Base-by-base conservation (phyloP, 2,113 vertebrate species). In the Micronycteris hirsuta region DNA sequence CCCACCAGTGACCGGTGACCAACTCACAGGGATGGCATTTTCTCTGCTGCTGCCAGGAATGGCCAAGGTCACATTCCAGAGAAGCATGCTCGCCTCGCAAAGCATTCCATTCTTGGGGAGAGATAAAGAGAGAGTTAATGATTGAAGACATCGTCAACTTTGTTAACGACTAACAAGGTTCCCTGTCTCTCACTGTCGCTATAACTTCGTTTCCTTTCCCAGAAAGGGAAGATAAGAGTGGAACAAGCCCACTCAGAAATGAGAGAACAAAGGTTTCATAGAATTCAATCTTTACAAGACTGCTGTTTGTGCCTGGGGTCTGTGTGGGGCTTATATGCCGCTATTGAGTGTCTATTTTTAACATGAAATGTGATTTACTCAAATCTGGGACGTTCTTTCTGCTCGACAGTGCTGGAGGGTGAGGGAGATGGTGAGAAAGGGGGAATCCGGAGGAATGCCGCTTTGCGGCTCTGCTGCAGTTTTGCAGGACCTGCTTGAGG, bases 11-110 rank as follows among this genome's bases (percentile, higher is more conserved):
- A 89, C 36, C 73, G 26, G 38, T 94, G 94, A 92, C 96, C 28
- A 26, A 4, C 89, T 98, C 97, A 96, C 41, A 63, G 70, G 93
- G 91, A 86, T 96, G 96, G 93, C 76, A 96, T 97, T 97, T 96
- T 84, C 58, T 61, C 88, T 87, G 61, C 86, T 77, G 93, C 47
- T 47, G 63, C 58, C 86, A 68, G 89, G 90, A 97, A 97, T 91
- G 93, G 65, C 93, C 96, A 96, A 94, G 96, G 97, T 97, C 97
- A 97, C 97, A 97, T 98, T 97, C 97, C 96, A 97, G 96, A 56
- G 82, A 89, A 93, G 76, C 84, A 93, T 96, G 74, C 89, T 84
- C 86, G 96, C 84, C 43, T 95, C 92, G 81, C 80, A 77, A 96
- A 96, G 89, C 96, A 96, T 94, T 78, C 91, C 96, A 93, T 93